Evolutionary conservation across 2,113 vertebrate genomes (phyloP).

Genomic region (Tiliqua scincoides): DNA sequence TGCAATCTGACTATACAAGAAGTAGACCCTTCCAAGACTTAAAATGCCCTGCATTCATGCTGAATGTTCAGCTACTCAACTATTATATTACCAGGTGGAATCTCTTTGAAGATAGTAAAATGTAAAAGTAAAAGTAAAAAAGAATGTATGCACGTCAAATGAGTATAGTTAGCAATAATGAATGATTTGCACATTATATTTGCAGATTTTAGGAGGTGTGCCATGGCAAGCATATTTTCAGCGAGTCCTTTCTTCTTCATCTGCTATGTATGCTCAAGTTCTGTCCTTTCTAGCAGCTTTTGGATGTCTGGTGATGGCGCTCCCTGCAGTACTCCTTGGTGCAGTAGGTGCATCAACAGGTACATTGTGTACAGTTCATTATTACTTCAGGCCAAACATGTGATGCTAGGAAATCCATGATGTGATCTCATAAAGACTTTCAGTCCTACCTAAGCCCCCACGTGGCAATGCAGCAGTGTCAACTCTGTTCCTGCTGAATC

Average conservation of each 20-base stretch:
- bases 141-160: not conserved
- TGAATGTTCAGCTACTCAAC: not conserved
- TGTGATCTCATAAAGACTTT: no score
- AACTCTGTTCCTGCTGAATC: no score
- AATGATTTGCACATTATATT: conserved; percentile 20
- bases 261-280: conserved; percentile 95
- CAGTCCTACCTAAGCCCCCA: no score
- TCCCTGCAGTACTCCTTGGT: conserved; percentile 92
- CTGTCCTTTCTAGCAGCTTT: conserved; percentile 96
- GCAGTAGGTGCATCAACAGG: conserved; percentile 96
- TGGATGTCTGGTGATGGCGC: conserved; percentile 93
- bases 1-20: not conserved
- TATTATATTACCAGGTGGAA: not conserved
- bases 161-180: not conserved
- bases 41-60: not conserved
- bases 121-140: no score
- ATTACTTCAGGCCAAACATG: not conserved
- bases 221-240: conserved; percentile 99
- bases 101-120: not conserved
- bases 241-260: conserved; percentile 95
- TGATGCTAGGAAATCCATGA: no score
- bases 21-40: not conserved
- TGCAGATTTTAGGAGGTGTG: conserved; percentile 93
- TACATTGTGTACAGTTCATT: conserved; percentile 59
- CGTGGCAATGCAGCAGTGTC: no score